These are phyloP conservation scores for Galerucella nymphaeae DNA, from an alignment of 2,888 invertebrate genomes.

Conservation along the genomic window DNA sequence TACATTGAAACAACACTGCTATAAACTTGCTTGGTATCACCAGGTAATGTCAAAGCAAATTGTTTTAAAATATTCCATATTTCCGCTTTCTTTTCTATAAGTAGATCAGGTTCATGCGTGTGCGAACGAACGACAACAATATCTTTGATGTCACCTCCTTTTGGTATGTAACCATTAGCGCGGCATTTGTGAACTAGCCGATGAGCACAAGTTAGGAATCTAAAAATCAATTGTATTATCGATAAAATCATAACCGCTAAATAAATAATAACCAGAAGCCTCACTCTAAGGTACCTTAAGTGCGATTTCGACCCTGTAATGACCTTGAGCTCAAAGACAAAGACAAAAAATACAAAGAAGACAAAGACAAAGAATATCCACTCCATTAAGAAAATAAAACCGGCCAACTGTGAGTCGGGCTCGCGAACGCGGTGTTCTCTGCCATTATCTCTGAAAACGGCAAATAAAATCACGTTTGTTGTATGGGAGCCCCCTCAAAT, in stretches of 20 bases:
- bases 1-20: slow-evolving; percentile 51
- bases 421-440: too few species aligned
- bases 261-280: not conserved
- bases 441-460: too few species aligned
- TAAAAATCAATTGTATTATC: slow-evolving; percentile 25
- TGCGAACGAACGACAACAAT: slow-evolving; percentile 51
- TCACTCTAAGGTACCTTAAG: not conserved
- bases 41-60: slow-evolving; percentile 48
- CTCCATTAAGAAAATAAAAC: too few species aligned
- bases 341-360: too few species aligned
- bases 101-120: slow-evolving; percentile 52
- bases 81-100: slow-evolving; percentile 48
- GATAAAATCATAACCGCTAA: not conserved
- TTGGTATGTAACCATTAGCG: slow-evolving; percentile 52
- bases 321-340: not conserved
- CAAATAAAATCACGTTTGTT: too few species aligned
- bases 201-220: slow-evolving; percentile 43
- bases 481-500: too few species aligned
- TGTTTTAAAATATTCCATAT: slow-evolving; percentile 49
- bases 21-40: slow-evolving; percentile 47
- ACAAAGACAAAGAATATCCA: too few species aligned
- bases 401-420: too few species aligned
- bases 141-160: slow-evolving; percentile 46
- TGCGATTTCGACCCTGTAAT: not conserved
- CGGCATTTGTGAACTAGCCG: slow-evolving; percentile 48